Evolutionary conservation across 2,888 invertebrate species (phyloP).

Genomic region (Hydraecia micacea): DNA sequence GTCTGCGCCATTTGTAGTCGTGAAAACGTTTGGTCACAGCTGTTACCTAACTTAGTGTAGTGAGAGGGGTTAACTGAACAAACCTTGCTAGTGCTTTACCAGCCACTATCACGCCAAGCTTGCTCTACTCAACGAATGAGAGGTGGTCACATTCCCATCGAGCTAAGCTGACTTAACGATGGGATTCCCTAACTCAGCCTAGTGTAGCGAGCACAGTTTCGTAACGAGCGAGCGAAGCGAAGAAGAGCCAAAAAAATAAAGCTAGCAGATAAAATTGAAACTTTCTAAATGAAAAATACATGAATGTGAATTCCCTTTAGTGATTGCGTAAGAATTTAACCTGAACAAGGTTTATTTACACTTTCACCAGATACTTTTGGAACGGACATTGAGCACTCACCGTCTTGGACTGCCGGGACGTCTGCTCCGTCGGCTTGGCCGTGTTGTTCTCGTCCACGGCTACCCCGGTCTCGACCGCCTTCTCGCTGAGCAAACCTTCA

Average conservation of each 20-base stretch:
- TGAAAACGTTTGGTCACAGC: neutral
- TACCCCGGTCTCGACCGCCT: constrained; percentile 69
- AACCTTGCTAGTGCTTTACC: neutral
- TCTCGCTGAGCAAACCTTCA: constrained; percentile 70
- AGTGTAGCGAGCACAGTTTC: neutral
- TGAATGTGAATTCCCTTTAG: neutral
- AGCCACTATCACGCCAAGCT: neutral
- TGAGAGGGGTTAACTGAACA: neutral
- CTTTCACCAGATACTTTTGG: neutral
- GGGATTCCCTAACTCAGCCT: neutral
- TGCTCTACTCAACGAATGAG: neutral
- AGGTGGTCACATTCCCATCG: neutral
- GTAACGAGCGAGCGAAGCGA: neutral
- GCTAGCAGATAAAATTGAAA: neutral
- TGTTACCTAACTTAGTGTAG: neutral
- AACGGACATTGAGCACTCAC: constrained; percentile 8
- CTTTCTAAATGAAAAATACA: neutral
- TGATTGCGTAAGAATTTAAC: neutral
- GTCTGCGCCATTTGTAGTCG: neutral
- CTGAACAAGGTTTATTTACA: neutral
- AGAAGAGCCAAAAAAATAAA: neutral
- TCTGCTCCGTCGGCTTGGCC: neutral
- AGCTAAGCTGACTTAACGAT: neutral
- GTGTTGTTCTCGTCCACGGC: constrained; percentile 67
- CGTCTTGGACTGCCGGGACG: neutral